A percentile compares a stretch with the other conserved stretches of the same genome.
phyloP scores from a whole-genome alignment of 1,140 invertebrate genomes.

The Apocrypta bakeri region DNA sequence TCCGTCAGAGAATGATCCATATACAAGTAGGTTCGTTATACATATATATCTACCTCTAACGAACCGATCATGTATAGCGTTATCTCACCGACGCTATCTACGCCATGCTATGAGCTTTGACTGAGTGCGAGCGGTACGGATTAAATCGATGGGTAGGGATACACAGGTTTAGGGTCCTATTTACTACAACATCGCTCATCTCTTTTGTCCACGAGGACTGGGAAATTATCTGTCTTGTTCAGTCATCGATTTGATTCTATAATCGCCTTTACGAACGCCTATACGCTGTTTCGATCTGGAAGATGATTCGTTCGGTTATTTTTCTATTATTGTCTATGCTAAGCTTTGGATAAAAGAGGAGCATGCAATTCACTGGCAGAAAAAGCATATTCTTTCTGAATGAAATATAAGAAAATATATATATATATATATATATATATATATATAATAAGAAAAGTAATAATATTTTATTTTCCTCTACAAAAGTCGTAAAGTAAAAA shows the following conservation, averaged over 20 bases:
- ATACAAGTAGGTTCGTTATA: too few species aligned
- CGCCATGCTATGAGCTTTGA: neutral
- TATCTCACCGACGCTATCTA: neutral
- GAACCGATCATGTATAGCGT: neutral
- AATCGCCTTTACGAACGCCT: neutral
- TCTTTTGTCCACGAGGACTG: neutral
- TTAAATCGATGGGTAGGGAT: neutral
- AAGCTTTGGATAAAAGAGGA: too few species aligned
- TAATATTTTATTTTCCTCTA: too few species aligned
- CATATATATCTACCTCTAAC: constrained; percentile 2
- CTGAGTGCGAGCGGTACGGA: neutral
- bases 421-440: too few species aligned
- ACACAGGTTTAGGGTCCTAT: neutral
- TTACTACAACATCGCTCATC: neutral
- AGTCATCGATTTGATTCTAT: neutral
- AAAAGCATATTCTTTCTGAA: too few species aligned
- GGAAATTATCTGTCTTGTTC: neutral
- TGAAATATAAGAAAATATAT: too few species aligned
- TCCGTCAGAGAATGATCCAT: too few species aligned
- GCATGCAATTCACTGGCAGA: too few species aligned
- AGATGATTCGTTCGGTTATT: neutral
- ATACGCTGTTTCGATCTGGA: neutral
- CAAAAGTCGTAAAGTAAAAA: too few species aligned
- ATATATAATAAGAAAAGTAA: too few species aligned
- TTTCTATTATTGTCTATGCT: too few species aligned